Evolutionary conservation across 1,140 invertebrate species (phyloP), one percentile per base, ranked within the genome.

Genomic region (Tetragnatha versicolor): DNA sequence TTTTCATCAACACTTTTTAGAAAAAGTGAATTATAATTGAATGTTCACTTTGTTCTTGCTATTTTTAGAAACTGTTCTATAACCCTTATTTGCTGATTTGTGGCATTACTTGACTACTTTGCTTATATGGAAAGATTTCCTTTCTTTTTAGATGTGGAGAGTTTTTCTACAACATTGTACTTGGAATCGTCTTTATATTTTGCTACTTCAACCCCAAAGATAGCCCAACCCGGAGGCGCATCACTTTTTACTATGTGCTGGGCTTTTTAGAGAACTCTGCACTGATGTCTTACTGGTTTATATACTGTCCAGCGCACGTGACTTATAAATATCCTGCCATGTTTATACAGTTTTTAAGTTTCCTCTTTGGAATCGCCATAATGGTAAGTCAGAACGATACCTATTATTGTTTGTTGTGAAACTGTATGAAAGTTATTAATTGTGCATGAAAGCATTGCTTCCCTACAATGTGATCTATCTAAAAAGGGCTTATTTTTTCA

Each of bases 131-230:
- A 51, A 51, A 51, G 9, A 22, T 39, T 73, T 31, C 53, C 7
- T 35, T 22, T 51, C 3, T 58, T 60, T 63, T 20, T 22, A 81
- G 80, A 27, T 81, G 80, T 73, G 73, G 49, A 61, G 79, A 81
- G 31, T 77, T 77, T 45, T 49, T 77, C 25, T 81, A 81, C 37
- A 80, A 81, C 39, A 14, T 66, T 60, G 79, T 80, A 10, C 70
- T 81, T 49, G 79, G 70, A 22, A 35, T 81, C 7, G 25, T 80
- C 9, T 83, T 81, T 55, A 83, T 83, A n/a, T 83, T 83, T 79
- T 83, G 82, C 45, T 83, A 83, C 66, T 83, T 83, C 42, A 83
- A 83, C 61, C 82, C 82, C 0, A 79, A 83, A 14, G 82, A 83
- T 31, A 82, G 68, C 35, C 81, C 81, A 47, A 83, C 82, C 37